Conservation (phyloP, 2,113 vertebrate species). For the Platysternon megacephalum region DNA sequence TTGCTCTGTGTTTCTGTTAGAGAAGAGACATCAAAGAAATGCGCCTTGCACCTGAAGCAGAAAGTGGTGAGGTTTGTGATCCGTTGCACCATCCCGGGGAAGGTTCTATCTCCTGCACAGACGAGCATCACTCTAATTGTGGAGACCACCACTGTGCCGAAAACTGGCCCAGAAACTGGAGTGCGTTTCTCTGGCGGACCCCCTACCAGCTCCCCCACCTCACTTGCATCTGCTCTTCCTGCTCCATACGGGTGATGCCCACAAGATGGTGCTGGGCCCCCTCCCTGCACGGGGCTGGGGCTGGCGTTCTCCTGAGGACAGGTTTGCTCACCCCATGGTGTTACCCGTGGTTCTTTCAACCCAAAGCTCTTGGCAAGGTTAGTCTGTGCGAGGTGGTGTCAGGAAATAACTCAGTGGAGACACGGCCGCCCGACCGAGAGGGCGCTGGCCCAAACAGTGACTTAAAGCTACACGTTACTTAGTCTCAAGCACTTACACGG, state of each 20-base stretch:
- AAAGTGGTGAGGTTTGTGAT: neutral
- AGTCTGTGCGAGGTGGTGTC: too few species aligned
- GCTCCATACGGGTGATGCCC: too few species aligned
- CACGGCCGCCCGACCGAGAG: too few species aligned
- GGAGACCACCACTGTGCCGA: neutral
- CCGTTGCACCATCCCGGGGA: too few species aligned
- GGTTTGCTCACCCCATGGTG: neutral
- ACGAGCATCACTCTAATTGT: neutral
- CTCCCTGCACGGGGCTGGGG: neutral
- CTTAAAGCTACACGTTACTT: too few species aligned
- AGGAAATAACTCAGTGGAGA: too few species aligned
- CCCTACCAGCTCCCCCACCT: too few species aligned
- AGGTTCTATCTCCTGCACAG: neutral
- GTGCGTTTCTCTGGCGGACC: neutral
- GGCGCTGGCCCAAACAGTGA: too few species aligned
- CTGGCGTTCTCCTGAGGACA: neutral
- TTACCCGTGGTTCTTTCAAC: too few species aligned
- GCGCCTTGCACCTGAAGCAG: neutral
- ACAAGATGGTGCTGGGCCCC: neutral
- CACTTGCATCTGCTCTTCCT: neutral
- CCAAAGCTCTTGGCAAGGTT: too few species aligned
- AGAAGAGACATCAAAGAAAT: too few species aligned
- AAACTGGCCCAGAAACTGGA: neutral
- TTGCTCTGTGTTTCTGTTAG: neutral
- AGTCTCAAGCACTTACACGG: too few species aligned